A percentile compares a stretch with the other conserved stretches of the same genome.
These are phyloP conservation scores for Neria commutata DNA, from an alignment of 2,888 invertebrate genomes.

Conservation along the genomic window DNA sequence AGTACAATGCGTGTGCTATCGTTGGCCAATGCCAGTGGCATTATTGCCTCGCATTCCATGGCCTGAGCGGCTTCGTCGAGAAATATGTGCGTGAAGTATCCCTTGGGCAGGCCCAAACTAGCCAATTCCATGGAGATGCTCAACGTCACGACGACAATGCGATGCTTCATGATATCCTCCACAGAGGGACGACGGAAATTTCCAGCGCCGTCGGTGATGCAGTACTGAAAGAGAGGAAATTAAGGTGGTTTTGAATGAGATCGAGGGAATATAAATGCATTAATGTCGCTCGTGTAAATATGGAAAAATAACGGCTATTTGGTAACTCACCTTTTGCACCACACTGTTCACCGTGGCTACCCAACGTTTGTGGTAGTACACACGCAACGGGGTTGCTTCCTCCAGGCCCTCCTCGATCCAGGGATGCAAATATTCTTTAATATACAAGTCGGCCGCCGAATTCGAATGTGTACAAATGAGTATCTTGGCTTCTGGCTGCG, in stretches of 20 bases:
- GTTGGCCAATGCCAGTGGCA: constrained; percentile 77
- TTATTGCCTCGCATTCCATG: constrained; percentile 83
- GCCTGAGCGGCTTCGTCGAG: constrained; percentile 88
- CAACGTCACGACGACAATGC: constrained; percentile 79
- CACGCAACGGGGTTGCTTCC: constrained; percentile 74
- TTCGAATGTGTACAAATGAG: constrained; percentile 87
- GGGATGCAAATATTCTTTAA: constrained; percentile 81
- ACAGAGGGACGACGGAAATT: constrained; percentile 73
- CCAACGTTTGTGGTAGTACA: constrained; percentile 81
- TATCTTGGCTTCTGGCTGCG: constrained; percentile 71
- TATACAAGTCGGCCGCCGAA: constrained; percentile 84
- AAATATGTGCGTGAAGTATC: constrained; percentile 77
- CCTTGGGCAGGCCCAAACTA: constrained; percentile 71
- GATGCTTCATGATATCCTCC: constrained; percentile 73
- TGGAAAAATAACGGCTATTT: too few relatives aligned
- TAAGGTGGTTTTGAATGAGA: too few relatives aligned
- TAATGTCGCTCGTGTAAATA: too few relatives aligned
- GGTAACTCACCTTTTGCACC: constrained; percentile 68
- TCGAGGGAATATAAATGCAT: too few relatives aligned
- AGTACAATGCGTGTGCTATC: constrained; percentile 76
- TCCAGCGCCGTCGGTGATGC: constrained; percentile 70
- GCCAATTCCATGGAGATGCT: constrained; percentile 78
- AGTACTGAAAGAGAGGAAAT: constrained; percentile 68
- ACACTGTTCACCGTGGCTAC: constrained; percentile 76
- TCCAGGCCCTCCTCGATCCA: constrained; percentile 73